These are phyloP conservation scores for Callaeas wilsoni DNA, from an alignment of 2,113 vertebrate genomes.

Conservation along the genomic window DNA sequence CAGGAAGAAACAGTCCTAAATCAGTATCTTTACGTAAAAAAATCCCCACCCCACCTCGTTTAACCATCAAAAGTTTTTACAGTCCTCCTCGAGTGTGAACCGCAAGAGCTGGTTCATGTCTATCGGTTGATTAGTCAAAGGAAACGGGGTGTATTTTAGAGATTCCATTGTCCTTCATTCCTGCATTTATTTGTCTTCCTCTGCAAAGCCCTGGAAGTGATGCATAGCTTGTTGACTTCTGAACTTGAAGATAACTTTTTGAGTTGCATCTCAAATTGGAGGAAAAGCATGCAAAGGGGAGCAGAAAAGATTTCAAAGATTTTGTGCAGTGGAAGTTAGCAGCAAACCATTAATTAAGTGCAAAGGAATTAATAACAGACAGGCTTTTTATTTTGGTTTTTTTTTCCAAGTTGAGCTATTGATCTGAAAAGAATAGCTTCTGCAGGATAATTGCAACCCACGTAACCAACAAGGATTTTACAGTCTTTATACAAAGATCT, in stretches of 20 bases:
- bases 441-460: not conserved
- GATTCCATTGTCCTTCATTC: slow-evolving; percentile 17
- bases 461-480: not conserved
- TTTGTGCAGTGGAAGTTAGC: not conserved
- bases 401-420: not conserved
- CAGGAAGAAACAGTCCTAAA: not conserved
- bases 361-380: not conserved
- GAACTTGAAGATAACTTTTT: not conserved
- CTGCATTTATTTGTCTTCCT: not conserved
- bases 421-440: not conserved
- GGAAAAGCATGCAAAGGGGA: not conserved
- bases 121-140: not conserved
- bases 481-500: not conserved
- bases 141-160: not conserved
- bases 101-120: not conserved
- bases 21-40: not conserved
- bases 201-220: not conserved
- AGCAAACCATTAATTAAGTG: not conserved
- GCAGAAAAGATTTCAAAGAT: not conserved
- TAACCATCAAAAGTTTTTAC: slow-evolving; percentile 1
- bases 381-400: not conserved
- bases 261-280: not conserved
- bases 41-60: not conserved
- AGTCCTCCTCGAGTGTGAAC: not conserved
- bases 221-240: slow-evolving; percentile 9